phyloP scores from a whole-genome alignment of 2,113 vertebrate species.

The Guaruba guarouba region DNA sequence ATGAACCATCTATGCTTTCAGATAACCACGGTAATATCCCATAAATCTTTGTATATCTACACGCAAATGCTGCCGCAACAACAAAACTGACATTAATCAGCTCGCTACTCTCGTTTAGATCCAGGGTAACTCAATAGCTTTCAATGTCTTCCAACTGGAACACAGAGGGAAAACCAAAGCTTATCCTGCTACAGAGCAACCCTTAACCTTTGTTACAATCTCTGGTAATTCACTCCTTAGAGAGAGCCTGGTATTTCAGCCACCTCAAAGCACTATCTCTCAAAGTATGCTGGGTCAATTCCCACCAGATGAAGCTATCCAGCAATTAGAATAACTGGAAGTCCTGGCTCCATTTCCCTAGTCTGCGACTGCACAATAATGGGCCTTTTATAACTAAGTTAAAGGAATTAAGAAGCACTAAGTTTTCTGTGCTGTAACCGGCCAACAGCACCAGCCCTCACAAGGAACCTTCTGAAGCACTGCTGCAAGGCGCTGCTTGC shows the following conservation, averaged over 20 bases:
- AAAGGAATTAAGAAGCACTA: too few relatives aligned
- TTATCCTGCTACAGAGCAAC: neutral
- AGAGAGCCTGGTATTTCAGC: neutral
- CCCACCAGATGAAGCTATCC: neutral
- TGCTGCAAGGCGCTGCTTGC: neutral
- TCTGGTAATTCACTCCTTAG: neutral
- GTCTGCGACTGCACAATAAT: neutral
- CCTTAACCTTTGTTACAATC: neutral
- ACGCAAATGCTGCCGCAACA: neutral
- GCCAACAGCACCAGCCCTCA: neutral
- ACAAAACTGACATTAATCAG: neutral
- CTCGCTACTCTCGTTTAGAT: fast-evolving
- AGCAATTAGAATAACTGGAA: neutral
- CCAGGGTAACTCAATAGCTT: neutral
- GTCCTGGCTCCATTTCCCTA: neutral
- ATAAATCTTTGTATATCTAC: neutral
- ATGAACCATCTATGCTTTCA: neutral
- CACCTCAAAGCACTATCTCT: neutral
- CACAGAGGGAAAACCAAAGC: neutral
- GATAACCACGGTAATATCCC: neutral
- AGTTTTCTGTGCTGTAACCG: neutral
- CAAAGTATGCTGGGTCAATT: neutral
- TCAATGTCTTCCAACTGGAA: neutral
- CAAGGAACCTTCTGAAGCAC: neutral
- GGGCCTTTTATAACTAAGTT: neutral